phyloP scores from a whole-genome alignment of 2,888 invertebrate species.

The Brassicogethes aeneus region DNA sequence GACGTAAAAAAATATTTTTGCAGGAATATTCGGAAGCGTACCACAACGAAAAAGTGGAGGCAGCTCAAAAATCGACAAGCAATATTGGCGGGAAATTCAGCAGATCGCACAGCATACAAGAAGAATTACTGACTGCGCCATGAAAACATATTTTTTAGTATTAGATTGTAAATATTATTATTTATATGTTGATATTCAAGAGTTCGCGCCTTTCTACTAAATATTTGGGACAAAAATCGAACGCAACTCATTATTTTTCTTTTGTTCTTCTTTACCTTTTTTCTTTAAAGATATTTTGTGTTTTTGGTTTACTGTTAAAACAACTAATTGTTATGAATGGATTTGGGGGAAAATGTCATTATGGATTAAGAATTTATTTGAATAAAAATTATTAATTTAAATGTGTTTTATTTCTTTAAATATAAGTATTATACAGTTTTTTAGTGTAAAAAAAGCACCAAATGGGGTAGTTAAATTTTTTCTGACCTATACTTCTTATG shows the following conservation, averaged over 20 bases:
- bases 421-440: neutral
- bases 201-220: neutral
- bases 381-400: neutral
- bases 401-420: neutral
- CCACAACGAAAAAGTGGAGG: conserved; percentile 58
- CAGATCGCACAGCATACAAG: conserved; percentile 77
- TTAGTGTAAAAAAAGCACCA: neutral
- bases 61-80: conserved; percentile 50
- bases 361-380: neutral
- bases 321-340: too few species aligned
- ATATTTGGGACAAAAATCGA: neutral
- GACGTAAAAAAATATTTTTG: conserved; percentile 13
- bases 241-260: neutral
- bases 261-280: too few species aligned
- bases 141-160: conserved; percentile 18
- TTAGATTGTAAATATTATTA: conserved; percentile 8
- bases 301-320: conserved; percentile 1
- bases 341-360: too few species aligned
- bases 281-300: neutral
- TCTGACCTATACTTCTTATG: too few species aligned
- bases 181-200: conserved; percentile 1
- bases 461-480: too few species aligned
- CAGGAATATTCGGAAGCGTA: conserved; percentile 75
- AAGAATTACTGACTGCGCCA: conserved; percentile 58
- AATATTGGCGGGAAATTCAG: conserved; percentile 52